These are phyloP conservation scores for Todiramphus chloris DNA, from an alignment of 2,113 vertebrate species.

Conservation along the genomic window DNA sequence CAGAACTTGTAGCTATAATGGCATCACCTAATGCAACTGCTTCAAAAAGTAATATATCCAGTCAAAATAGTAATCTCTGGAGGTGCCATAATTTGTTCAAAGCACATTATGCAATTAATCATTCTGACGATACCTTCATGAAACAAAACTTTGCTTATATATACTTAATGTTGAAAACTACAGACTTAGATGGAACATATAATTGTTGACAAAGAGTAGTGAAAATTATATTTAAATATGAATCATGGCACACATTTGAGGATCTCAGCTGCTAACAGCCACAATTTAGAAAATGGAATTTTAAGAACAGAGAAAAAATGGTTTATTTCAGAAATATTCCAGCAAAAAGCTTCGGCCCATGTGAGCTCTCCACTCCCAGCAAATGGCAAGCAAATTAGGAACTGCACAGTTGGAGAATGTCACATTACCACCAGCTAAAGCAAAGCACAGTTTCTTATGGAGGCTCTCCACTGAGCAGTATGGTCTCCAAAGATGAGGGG, in stretches of 20 bases:
- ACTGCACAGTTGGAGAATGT: neutral
- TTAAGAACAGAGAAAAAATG: neutral
- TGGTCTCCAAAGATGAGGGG: neutral
- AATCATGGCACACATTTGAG: neutral
- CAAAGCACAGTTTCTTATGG: neutral
- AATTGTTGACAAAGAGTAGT: neutral
- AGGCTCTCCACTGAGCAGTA: neutral
- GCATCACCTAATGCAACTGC: neutral
- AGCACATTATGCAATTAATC: neutral
- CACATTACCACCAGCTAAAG: neutral
- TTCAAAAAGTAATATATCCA: neutral
- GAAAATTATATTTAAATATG: neutral
- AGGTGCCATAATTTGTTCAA: neutral
- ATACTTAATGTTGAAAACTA: neutral
- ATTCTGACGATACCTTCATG: neutral
- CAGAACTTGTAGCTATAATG: neutral
- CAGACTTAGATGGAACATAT: neutral
- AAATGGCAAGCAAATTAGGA: neutral
- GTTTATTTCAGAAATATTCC: neutral
- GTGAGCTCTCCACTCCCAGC: neutral
- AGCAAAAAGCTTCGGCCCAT: neutral
- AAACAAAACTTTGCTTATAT: neutral
- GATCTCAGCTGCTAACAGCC: neutral
- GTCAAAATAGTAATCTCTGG: neutral
- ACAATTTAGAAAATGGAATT: conserved; percentile 36